Conservation (phyloP, 2,888 invertebrate genomes). For the Harmothoe impar region DNA sequence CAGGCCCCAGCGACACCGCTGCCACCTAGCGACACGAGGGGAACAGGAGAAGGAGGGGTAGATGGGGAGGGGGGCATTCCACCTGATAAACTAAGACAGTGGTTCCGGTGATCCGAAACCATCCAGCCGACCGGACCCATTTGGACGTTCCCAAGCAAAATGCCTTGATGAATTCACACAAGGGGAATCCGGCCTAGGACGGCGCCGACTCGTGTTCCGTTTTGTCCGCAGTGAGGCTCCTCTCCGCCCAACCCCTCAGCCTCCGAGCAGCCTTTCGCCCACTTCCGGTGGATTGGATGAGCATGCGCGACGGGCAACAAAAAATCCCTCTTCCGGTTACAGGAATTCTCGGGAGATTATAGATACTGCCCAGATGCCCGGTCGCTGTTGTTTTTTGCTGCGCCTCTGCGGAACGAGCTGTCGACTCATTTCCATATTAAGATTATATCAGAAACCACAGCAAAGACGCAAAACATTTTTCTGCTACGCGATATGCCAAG, state of each 20-base stretch:
- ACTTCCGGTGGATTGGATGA: constrained; percentile 26
- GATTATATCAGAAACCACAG: too few relatives aligned
- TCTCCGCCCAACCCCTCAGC: background rate
- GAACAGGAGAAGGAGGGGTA: too few relatives aligned
- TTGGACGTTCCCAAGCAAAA: background rate
- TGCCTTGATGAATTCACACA: background rate
- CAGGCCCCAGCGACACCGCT: background rate
- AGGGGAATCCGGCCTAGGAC: constrained; percentile 13
- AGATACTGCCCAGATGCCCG: too few relatives aligned
- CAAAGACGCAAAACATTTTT: too few relatives aligned
- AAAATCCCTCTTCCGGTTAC: background rate
- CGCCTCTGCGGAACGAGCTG: too few relatives aligned
- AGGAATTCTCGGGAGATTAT: background rate
- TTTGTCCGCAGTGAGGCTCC: background rate
- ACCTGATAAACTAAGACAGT: constrained; percentile 24
- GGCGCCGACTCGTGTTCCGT: background rate
- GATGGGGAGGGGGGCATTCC: background rate
- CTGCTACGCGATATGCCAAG: too few relatives aligned
- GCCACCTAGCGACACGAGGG: background rate
- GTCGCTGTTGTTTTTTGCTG: too few relatives aligned
- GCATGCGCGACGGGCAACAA: background rate
- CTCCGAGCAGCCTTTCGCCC: background rate
- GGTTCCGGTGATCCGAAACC: constrained; percentile 18
- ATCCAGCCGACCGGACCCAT: background rate
- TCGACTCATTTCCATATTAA: too few relatives aligned